phyloP scores from a whole-genome alignment of 64 coral and sea anemone species.

The Dendronephthya gigantea region DNA sequence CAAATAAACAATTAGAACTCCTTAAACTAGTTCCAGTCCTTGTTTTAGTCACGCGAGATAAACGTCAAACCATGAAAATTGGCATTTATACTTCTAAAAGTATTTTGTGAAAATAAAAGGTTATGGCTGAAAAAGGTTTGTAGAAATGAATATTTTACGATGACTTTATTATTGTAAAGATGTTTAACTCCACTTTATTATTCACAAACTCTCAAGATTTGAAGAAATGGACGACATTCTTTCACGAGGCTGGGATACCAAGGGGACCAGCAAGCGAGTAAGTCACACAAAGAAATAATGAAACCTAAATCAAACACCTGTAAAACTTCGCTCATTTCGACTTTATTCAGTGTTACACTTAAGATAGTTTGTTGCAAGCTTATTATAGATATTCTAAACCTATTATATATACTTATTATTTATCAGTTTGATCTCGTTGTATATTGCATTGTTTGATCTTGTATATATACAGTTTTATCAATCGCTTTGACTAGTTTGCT shows the following conservation, averaged over 20 bases:
- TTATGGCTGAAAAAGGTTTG: slow-evolving; percentile 16
- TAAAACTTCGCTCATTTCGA: not conserved
- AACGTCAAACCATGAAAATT: not conserved
- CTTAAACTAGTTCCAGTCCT: not conserved
- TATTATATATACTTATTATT: no score
- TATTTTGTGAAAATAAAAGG: not conserved
- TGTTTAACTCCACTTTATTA: not conserved
- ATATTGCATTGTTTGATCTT: no score
- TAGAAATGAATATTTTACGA: not conserved
- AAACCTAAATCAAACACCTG: not conserved
- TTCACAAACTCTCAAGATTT: not conserved
- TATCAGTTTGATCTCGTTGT: no score
- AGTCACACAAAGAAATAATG: not conserved
- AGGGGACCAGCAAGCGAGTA: not conserved
- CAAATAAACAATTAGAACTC: not conserved
- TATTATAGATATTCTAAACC: no score
- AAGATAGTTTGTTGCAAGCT: no score
- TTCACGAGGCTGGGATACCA: not conserved
- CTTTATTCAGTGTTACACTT: not conserved
- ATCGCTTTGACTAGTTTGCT: no score
- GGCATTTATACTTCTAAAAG: not conserved
- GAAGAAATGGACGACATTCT: not conserved
- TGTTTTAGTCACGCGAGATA: not conserved
- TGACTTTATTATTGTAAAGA: not conserved
- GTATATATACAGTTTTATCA: not conserved